These are phyloP conservation scores for Pocillopora verrucosa DNA, from an alignment of 64 coral and sea anemone species.

Conservation along the genomic window DNA sequence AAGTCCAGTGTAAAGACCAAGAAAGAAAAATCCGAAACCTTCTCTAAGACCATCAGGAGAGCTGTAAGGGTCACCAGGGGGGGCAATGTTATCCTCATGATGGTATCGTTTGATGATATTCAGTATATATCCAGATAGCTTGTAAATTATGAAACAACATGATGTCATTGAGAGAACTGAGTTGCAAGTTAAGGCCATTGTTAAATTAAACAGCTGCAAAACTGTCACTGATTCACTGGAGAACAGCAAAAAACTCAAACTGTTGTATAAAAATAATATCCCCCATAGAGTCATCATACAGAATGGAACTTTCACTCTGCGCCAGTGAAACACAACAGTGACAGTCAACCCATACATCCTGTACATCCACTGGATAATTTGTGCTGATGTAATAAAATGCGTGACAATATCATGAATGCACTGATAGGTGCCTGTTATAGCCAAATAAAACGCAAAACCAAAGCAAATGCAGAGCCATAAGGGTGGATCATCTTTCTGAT, in stretches of 20 bases:
- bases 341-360: conserved; percentile 93
- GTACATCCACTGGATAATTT: conserved; percentile 83
- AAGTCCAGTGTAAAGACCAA: conserved; percentile 91
- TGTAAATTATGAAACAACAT: conserved; percentile 92
- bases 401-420: conserved; percentile 50
- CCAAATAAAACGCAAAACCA: conserved; percentile 58
- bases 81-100: conserved; percentile 63
- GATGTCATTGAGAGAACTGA: conserved; percentile 77
- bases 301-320: conserved; percentile 66
- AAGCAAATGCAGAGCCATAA: conserved; percentile 85
- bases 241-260: conserved; percentile 63
- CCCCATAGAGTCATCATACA: conserved; percentile 71
- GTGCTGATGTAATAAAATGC: conserved; percentile 51
- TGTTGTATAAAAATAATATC: conserved; percentile 60
- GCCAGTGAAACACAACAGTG: conserved; percentile 86
- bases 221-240: conserved; percentile 49
- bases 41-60: conserved; percentile 90
- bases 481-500: conserved; percentile 56
- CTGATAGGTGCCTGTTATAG: conserved; percentile 49
- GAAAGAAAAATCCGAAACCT: conserved; percentile 91
- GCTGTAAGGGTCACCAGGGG: conserved; percentile 55
- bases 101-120: conserved; percentile 48
- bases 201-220: conserved; percentile 70
- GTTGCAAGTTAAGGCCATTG: conserved; percentile 79
- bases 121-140: conserved; percentile 60